These are phyloP conservation scores for Conops quadrifasciatus DNA, from an alignment of 2,888 invertebrate species.

Conservation along the genomic window DNA sequence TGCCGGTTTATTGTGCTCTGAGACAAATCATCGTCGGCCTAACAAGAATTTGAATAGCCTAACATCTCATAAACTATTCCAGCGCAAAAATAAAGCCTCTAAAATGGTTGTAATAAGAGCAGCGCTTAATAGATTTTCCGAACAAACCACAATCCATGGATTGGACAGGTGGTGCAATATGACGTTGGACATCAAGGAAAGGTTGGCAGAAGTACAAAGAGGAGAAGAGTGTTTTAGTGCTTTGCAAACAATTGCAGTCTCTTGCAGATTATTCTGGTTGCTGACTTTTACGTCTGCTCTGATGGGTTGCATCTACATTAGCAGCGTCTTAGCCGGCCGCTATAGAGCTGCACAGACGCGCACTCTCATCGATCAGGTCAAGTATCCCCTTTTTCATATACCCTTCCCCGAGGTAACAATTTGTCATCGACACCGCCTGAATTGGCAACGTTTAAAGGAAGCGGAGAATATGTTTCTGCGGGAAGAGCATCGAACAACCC, in stretches of 20 bases:
- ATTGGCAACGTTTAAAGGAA: slow-evolving; percentile 56
- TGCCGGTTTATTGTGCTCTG: not conserved
- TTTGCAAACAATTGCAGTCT: not conserved
- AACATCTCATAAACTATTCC: not conserved
- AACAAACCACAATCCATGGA: slow-evolving; percentile 33
- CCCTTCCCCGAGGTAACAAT: slow-evolving; percentile 60
- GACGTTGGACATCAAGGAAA: not conserved
- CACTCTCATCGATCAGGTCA: slow-evolving; percentile 56
- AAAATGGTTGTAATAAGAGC: slow-evolving; percentile 5
- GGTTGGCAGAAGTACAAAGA: not conserved
- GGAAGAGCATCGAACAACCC: slow-evolving; percentile 38
- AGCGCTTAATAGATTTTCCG: not conserved
- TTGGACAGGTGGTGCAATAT: not conserved
- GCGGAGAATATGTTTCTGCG: slow-evolving; percentile 50
- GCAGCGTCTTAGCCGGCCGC: slow-evolving; percentile 50
- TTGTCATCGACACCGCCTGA: slow-evolving; percentile 60
- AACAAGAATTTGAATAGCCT: not conserved
- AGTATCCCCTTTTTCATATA: slow-evolving; percentile 55
- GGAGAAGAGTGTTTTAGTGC: not conserved
- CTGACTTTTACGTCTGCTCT: slow-evolving; percentile 50
- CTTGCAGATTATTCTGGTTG: slow-evolving; percentile 52
- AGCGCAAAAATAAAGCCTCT: not conserved
- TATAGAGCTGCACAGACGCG: slow-evolving; percentile 52
- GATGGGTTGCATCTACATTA: slow-evolving; percentile 50
- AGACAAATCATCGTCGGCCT: not conserved